Evolutionary conservation across 1,140 invertebrate species (phyloP), one percentile per base, ranked within the genome.

Genomic region (Euglossa dilemma): DNA sequence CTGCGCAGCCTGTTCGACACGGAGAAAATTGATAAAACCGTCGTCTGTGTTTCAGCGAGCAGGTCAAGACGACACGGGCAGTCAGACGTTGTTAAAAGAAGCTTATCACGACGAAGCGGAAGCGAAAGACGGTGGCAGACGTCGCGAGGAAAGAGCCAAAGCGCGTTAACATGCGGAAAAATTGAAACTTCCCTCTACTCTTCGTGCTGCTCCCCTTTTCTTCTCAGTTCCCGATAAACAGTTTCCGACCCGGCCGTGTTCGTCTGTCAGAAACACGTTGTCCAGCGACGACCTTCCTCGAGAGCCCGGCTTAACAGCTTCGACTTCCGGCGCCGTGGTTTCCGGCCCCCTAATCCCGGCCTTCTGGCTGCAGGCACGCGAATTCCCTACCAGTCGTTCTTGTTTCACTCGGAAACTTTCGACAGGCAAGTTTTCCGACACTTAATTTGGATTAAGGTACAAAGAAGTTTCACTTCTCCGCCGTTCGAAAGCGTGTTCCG

Each of bases 21-120:
- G 43, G 67, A 12, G 11, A 18, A 63, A 45, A 54, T 52, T 43
- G 56, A 59, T 66, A 59, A 59, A n/a, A 54, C 56, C 50, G 28
- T 5, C 50, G 57, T 25, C 45, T 54, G 59, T 64, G 74, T 64
- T 73, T 43, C 23, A 45, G 16, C 50, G 45, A 59, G n/a, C 16
- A 23, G 14, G 64, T 6, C 45, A 69, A 70, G 77, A 54, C 54
- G 74, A 5, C n/a, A 25, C 43, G 18, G 83, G 74, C 83, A 74
- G 76, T 80, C 69, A 45, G 83, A 59, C 69, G 61, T 80, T 57
- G 77, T 80, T 80, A 74, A 28, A 80, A 36, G 56, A 47, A 66
- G 71, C 83, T 80, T 80, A 84, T 80, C 78, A 52, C 47, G n/a
- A 6, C 50, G 20, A 47, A 36, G 78, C 14, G 43, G 63, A 28